These are phyloP conservation scores for Melanerpes formicivorus DNA, from an alignment of 2,113 vertebrate species.

Conservation along the genomic window DNA sequence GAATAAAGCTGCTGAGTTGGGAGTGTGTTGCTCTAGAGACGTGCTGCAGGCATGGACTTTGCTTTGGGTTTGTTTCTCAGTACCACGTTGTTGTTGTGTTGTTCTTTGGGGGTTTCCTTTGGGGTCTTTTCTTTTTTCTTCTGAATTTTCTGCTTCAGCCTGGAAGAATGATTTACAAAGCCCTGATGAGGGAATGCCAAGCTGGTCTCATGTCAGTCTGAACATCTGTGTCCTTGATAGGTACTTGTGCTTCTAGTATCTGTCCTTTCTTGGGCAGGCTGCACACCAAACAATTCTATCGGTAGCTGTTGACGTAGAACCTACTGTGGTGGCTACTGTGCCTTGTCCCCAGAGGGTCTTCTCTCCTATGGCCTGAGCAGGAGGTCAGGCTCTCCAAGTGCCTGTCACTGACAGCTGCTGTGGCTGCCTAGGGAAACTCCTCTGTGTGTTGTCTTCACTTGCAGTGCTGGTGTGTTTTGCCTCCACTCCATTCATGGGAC, in stretches of 20 bases:
- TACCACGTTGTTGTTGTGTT: accelerated
- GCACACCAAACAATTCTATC: neutral
- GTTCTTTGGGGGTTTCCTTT: too few species aligned
- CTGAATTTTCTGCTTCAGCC: neutral
- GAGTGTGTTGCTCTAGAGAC: neutral
- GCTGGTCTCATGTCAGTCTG: neutral
- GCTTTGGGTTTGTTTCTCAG: neutral
- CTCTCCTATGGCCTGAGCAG: neutral
- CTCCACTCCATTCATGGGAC: neutral
- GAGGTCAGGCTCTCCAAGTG: neutral
- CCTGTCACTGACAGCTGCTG: neutral
- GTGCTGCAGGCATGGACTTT: neutral
- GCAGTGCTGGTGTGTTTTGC: neutral
- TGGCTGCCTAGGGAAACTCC: neutral
- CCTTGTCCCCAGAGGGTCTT: neutral
- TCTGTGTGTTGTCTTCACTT: neutral
- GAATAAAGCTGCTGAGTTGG: neutral
- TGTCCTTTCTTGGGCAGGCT: neutral
- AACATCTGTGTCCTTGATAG: neutral
- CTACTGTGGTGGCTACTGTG: neutral
- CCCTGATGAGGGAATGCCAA: neutral
- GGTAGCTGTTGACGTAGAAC: neutral
- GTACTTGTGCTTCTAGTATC: neutral
- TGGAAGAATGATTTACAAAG: neutral
- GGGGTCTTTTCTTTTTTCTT: neutral